These are phyloP conservation scores for Lordiphosa stackelbergi DNA, from an alignment of 1,140 invertebrate species.

Conservation along the genomic window DNA sequence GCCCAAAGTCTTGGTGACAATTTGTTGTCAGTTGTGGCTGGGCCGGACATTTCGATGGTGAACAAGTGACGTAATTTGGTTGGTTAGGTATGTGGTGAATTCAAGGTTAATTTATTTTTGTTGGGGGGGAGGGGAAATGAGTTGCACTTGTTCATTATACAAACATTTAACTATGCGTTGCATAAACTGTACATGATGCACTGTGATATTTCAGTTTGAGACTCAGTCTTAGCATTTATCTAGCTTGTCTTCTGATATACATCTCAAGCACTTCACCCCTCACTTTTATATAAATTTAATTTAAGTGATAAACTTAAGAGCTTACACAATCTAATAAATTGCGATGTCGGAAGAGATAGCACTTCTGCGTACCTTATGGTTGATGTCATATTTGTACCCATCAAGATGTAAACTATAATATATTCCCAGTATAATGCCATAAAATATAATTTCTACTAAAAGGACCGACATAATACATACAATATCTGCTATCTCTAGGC, in stretches of 20 bases:
- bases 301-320: conserved; percentile 40
- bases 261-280: background rate
- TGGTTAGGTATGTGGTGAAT: conserved; percentile 20
- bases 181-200: background rate
- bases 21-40: conserved; percentile 41
- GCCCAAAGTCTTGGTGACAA: conserved; percentile 54
- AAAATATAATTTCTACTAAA: conserved; percentile 23
- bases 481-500: conserved; percentile 22
- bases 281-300: conserved; percentile 39
- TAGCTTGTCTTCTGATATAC: conserved; percentile 5
- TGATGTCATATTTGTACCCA: conserved; percentile 38
- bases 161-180: background rate
- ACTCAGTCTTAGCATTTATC: background rate
- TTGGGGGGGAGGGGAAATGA: conserved; percentile 8
- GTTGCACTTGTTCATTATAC: conserved; percentile 27
- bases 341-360: conserved; percentile 40
- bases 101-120: conserved; percentile 41
- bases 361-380: conserved; percentile 9
- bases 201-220: background rate
- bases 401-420: background rate
- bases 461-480: conserved; percentile 1
- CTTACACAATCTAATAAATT: conserved; percentile 58
- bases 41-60: conserved; percentile 25
- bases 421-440: conserved; percentile 18
- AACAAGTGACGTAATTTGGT: conserved; percentile 48